Evolutionary conservation across 2,888 invertebrate genomes (phyloP).

Genomic region (Altica lythri): DNA sequence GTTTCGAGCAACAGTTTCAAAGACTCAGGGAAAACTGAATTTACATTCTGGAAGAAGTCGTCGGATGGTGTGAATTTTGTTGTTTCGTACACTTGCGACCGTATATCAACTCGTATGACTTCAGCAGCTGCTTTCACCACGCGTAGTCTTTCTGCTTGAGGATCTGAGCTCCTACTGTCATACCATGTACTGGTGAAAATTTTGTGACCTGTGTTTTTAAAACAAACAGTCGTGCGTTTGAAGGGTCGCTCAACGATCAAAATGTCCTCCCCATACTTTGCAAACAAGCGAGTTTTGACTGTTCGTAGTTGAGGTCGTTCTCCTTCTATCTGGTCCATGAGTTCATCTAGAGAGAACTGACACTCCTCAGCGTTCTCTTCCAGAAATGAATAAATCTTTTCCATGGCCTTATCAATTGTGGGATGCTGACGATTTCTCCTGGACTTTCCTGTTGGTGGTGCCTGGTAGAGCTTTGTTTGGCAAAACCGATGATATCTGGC

Average conservation of each 20-base stretch:
- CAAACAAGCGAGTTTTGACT: constrained; percentile 6
- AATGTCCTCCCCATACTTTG: constrained; percentile 22
- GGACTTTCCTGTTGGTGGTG: constrained; percentile 15
- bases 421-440: constrained; percentile 8
- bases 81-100: constrained; percentile 28
- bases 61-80: constrained; percentile 4
- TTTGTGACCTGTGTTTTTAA: constrained; percentile 32
- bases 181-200: constrained; percentile 29
- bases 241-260: constrained; percentile 22
- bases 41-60: constrained; percentile 3
- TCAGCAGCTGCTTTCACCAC: constrained; percentile 33
- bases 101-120: constrained; percentile 30
- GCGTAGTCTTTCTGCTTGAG: constrained; percentile 25
- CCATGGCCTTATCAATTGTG: constrained; percentile 9
- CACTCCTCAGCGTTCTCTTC: constrained; percentile 12
- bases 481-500: constrained; percentile 28
- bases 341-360: constrained; percentile 14
- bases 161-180: too few relatives aligned
- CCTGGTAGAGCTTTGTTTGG: constrained; percentile 27
- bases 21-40: neutral
- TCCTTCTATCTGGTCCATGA: constrained; percentile 15
- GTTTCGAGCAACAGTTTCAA: neutral
- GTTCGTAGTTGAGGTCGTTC: constrained; percentile 11
- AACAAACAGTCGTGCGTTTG: constrained; percentile 23
- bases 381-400: constrained; percentile 11